phyloP scores from a whole-genome alignment of 2,888 invertebrate genomes.

The Spilosoma lubricipeda region DNA sequence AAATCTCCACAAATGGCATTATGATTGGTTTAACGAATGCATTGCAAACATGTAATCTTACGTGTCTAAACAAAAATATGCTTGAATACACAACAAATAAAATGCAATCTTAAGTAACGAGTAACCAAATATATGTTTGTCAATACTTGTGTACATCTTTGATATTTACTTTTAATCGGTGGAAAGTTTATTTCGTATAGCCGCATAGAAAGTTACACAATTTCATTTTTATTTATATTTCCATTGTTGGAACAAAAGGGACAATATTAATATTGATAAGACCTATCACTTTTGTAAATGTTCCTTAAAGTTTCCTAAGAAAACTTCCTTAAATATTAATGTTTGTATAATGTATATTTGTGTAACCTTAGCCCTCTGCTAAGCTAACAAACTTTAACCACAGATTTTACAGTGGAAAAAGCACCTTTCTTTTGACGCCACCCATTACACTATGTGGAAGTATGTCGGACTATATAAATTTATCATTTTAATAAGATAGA shows the following conservation, averaged over 20 bases:
- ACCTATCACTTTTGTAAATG: not conserved
- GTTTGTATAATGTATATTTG: no score
- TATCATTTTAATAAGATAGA: no score
- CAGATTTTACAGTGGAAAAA: no score
- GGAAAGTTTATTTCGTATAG: not conserved
- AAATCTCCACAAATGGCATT: no score
- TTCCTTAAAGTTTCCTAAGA: not conserved
- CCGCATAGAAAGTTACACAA: not conserved
- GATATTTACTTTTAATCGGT: not conserved
- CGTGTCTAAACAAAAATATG: not conserved
- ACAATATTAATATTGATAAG: not conserved
- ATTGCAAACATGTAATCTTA: not conserved
- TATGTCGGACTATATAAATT: no score
- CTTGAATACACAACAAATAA: not conserved
- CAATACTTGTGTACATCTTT: not conserved
- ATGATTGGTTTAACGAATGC: not conserved
- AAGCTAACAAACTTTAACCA: no score
- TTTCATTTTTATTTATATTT: not conserved
- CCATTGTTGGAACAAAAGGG: not conserved
- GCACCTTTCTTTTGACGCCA: no score
- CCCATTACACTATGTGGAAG: no score
- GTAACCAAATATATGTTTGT: slow-evolving; percentile 3
- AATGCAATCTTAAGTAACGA: not conserved
- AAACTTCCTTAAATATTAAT: not conserved
- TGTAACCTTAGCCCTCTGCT: no score